phyloP scores from a whole-genome alignment of 2,113 vertebrate genomes.

The Apeltes quadracus region DNA sequence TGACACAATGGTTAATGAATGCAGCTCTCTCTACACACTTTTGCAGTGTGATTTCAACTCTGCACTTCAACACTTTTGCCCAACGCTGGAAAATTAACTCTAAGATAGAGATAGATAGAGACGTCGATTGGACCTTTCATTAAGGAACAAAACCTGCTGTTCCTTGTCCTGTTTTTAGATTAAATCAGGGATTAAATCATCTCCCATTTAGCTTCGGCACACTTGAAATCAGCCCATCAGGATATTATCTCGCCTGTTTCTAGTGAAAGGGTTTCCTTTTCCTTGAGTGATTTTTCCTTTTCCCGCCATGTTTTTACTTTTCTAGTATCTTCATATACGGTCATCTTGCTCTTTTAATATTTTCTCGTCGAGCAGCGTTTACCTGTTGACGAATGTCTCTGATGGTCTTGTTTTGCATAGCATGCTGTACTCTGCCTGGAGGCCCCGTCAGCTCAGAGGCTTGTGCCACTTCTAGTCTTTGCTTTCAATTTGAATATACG shows the following conservation, averaged over 20 bases:
- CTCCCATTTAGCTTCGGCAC: not conserved
- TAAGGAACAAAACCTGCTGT: slow-evolving; percentile 1
- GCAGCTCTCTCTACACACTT: too few relatives aligned
- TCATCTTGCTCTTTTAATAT: not conserved
- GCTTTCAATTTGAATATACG: not conserved
- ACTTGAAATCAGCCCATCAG: not conserved
- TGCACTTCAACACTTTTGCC: too few relatives aligned
- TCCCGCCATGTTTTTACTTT: not conserved
- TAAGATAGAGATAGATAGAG: too few relatives aligned
- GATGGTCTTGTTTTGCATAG: not conserved
- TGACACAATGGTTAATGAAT: too few relatives aligned
- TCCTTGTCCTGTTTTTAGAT: not conserved
- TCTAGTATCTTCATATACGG: not conserved
- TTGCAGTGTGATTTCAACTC: too few relatives aligned
- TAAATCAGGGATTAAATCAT: not conserved
- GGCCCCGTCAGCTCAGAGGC: not conserved
- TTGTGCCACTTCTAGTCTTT: not conserved
- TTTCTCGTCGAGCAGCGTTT: not conserved
- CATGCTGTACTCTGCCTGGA: not conserved
- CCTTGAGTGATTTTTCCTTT: not conserved
- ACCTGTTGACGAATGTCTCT: not conserved
- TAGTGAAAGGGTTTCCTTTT: not conserved
- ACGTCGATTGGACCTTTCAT: not conserved
- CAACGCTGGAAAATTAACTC: too few relatives aligned
- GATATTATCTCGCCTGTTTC: not conserved